A percentile compares a stretch with the other conserved stretches of the same genome.
Evolutionary conservation across 2,113 vertebrate species (phyloP).

Genomic region (Tenrec ecaudatus): DNA sequence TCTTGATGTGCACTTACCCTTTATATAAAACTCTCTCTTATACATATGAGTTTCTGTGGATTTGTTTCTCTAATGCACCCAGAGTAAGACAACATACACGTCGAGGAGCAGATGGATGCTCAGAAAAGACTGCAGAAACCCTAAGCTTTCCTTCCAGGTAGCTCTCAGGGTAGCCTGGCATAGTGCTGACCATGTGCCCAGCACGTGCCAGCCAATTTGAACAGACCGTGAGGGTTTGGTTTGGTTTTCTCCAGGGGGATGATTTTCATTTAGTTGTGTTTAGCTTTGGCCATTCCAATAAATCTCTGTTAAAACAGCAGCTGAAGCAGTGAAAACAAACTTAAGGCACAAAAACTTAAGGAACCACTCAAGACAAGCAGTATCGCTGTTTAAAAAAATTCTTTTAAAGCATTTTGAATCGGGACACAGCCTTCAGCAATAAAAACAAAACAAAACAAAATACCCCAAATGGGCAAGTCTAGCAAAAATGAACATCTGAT

Average conservation of each 20-base stretch:
- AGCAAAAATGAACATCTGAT: neutral
- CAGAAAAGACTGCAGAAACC: neutral
- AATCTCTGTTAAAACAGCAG: neutral
- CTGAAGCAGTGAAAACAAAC: neutral
- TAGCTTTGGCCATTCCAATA: neutral
- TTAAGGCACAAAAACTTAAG: neutral
- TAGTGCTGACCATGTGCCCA: neutral
- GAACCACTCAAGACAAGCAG: neutral
- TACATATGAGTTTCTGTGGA: too few relatives aligned
- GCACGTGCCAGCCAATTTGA: neutral
- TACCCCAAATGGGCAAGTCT: neutral
- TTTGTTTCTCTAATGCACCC: too few relatives aligned
- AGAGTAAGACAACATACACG: too few relatives aligned
- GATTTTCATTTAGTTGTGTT: neutral
- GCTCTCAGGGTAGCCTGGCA: neutral
- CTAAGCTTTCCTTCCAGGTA: neutral
- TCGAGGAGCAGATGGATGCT: neutral
- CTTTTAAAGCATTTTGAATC: too few relatives aligned
- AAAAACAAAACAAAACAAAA: neutral
- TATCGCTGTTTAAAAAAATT: neutral
- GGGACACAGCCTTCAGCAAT: neutral
- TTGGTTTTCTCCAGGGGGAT: neutral
- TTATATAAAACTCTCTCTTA: too few relatives aligned
- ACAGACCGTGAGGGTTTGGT: neutral
- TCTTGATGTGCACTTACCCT: too few relatives aligned